A percentile compares a stretch with the other conserved stretches of the same genome.
Evolutionary conservation across 2,888 invertebrate species (phyloP).

Genomic region (Rotaria sp.): DNA sequence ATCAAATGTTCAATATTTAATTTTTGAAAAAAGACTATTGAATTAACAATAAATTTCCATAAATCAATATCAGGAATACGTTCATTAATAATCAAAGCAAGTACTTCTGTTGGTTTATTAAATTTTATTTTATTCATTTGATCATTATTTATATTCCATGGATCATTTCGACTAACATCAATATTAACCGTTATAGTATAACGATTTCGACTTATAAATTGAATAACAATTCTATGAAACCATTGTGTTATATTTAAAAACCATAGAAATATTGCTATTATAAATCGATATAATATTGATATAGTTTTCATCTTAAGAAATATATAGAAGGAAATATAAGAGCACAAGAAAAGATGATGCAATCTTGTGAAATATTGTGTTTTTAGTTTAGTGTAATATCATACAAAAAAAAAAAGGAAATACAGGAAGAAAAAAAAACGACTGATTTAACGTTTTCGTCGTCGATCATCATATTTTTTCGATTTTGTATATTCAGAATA

Average conservation of each 20-base stretch:
- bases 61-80: neutral
- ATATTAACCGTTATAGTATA: neutral
- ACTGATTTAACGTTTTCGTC: neutral
- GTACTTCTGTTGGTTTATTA: neutral
- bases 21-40: neutral
- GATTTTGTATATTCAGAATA: neutral
- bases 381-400: neutral
- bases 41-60: neutral
- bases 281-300: neutral
- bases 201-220: neutral
- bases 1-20: conserved; percentile 28
- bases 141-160: neutral
- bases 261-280: neutral
- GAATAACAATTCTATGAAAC: neutral
- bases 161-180: neutral
- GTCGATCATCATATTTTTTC: neutral
- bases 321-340: neutral
- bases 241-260: neutral
- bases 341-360: neutral
- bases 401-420: conserved; percentile 4
- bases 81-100: conserved; percentile 14
- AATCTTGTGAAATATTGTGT: neutral
- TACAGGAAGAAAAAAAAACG: neutral
- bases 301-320: neutral
- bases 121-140: neutral